Conservation (phyloP, 2,888 invertebrate genomes). For the Eristalis tenax region DNA sequence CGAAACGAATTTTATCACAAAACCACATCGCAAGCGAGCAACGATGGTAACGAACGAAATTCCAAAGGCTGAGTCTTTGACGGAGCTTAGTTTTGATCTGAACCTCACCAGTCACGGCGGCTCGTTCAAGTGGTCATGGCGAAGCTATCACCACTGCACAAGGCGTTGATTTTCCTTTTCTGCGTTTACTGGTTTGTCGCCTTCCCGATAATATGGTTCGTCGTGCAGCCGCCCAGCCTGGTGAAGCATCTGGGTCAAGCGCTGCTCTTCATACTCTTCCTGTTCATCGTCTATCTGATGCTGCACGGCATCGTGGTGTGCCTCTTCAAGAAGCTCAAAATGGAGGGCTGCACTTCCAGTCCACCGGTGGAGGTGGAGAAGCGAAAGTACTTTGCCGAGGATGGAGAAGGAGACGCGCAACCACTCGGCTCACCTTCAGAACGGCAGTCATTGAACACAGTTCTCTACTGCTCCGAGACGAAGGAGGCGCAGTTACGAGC, state of each 20-base stretch:
- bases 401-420: background rate
- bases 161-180: constrained; percentile 68
- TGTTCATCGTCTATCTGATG: constrained; percentile 65
- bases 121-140: constrained; percentile 9
- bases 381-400: background rate
- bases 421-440: background rate
- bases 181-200: constrained; percentile 74
- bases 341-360: background rate
- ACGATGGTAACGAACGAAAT: background rate
- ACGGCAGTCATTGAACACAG: constrained; percentile 15
- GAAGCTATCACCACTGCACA: constrained; percentile 33
- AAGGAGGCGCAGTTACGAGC: background rate
- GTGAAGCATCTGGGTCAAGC: constrained; percentile 51
- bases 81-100: background rate
- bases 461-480: constrained; percentile 15
- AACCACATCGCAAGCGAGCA: background rate
- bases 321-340: constrained; percentile 58
- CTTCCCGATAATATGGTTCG: constrained; percentile 74
- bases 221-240: constrained; percentile 67
- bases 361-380: background rate
- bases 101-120: background rate
- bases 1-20: background rate
- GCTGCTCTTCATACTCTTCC: constrained; percentile 69
- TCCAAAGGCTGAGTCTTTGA: background rate
- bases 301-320: constrained; percentile 70